A percentile compares a stretch with the other conserved stretches of the same genome.
These are phyloP conservation scores for Serripes groenlandicus DNA, from an alignment of 2,888 invertebrate species.

Conservation along the genomic window DNA sequence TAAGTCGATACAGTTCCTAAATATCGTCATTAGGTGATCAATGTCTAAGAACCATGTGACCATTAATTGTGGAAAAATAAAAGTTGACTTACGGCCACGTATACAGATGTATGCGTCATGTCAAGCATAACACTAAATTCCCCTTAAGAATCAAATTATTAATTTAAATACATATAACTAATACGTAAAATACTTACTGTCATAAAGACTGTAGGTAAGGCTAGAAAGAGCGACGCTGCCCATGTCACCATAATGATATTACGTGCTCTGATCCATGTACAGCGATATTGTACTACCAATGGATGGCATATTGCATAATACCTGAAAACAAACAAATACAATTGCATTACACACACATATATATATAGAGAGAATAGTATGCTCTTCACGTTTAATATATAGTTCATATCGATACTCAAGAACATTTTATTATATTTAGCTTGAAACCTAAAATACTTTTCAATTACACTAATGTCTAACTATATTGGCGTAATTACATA, in stretches of 20 bases:
- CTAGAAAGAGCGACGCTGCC: conserved; percentile 50
- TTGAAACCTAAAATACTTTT: too few species aligned
- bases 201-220: conserved; percentile 65
- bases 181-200: conserved; percentile 50
- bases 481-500: too few species aligned
- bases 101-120: neutral
- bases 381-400: too few species aligned
- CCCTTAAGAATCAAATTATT: neutral
- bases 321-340: conserved; percentile 53
- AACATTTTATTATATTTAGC: too few species aligned
- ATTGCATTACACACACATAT: neutral
- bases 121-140: neutral
- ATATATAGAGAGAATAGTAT: too few species aligned
- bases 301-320: conserved; percentile 73
- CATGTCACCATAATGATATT: conserved; percentile 65
- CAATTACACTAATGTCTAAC: too few species aligned
- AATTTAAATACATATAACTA: neutral
- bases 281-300: conserved; percentile 67
- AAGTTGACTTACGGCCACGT: neutral
- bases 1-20: too few species aligned
- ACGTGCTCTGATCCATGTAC: conserved; percentile 62
- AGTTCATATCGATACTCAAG: too few species aligned
- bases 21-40: too few species aligned
- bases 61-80: too few species aligned
- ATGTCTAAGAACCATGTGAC: too few species aligned